Percentiles rank a stretch among this genome's conserved stretches.
Conservation (phyloP, 2,797 vertebrate genomes). For the Pipistrellus pygmaeus region DNA sequence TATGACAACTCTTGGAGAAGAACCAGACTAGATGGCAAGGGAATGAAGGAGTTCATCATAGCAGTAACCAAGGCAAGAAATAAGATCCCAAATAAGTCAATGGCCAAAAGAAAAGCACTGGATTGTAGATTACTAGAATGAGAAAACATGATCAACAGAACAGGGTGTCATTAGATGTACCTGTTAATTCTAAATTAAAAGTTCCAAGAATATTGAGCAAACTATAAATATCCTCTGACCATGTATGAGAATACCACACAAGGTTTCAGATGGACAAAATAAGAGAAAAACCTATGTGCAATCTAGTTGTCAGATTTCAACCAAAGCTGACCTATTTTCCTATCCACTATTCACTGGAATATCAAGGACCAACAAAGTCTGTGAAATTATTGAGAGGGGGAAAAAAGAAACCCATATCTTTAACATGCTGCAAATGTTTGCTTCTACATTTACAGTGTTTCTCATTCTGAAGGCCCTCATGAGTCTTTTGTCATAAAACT, state of each 20-base stretch:
- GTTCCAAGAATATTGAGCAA: not conserved
- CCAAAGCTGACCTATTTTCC: not conserved
- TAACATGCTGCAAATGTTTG: not conserved
- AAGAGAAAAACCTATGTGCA: not conserved
- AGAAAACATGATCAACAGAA: not conserved
- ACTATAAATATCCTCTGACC: slow-evolving; percentile 22
- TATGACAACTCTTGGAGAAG: not conserved
- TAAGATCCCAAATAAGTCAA: not conserved
- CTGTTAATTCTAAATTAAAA: slow-evolving; percentile 49
- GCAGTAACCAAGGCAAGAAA: not conserved
- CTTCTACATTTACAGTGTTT: not conserved
- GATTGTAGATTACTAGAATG: not conserved
- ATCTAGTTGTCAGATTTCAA: not conserved
- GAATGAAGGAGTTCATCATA: not conserved
- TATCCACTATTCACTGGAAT: not conserved
- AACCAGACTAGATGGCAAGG: not conserved
- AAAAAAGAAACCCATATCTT: not conserved
- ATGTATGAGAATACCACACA: not conserved
- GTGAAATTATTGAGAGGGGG: not conserved
- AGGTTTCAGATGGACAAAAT: not conserved
- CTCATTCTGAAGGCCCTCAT: not conserved
- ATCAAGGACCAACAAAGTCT: not conserved
- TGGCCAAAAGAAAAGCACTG: not conserved
- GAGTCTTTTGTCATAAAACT: not conserved
- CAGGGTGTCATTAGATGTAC: not conserved